Percentiles rank a stretch among this genome's conserved stretches.
phyloP scores from a whole-genome alignment of 2,113 vertebrate species.

The Meles meles region DNA sequence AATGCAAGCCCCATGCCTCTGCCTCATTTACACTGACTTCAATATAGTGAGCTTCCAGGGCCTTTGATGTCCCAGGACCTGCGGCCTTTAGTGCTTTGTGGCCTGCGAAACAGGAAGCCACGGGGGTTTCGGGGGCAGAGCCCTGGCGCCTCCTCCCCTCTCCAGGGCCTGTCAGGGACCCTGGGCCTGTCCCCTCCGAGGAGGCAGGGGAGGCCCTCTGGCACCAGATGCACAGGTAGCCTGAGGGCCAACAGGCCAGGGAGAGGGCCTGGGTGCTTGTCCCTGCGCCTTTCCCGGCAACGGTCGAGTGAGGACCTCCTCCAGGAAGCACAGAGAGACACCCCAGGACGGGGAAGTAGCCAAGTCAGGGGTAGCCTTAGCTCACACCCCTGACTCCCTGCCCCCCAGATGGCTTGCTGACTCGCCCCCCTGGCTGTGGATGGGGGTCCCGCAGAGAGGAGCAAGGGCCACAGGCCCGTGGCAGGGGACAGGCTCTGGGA shows the following conservation, averaged over 20 bases:
- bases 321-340: not conserved
- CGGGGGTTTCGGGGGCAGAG: not conserved
- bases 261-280: not conserved
- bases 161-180: not conserved
- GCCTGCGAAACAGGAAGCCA: slow-evolving; percentile 39
- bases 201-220: not conserved
- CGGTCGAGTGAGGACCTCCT: not conserved
- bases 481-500: not conserved
- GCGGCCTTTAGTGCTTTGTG: slow-evolving; percentile 20
- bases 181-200: not conserved
- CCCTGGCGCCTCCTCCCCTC: not conserved
- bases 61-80: slow-evolving; percentile 55
- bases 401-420: not conserved
- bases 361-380: not conserved
- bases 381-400: not conserved
- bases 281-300: not conserved
- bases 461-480: not conserved
- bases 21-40: slow-evolving; percentile 47
- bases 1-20: slow-evolving; percentile 44
- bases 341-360: not conserved
- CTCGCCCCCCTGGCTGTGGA: not conserved
- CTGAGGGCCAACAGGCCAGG: not conserved
- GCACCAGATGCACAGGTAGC: not conserved
- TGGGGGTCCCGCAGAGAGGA: not conserved
- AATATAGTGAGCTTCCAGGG: not conserved